Base-by-base conservation (phyloP, 1,140 invertebrate genomes). In the Ephestia elutella region DNA sequence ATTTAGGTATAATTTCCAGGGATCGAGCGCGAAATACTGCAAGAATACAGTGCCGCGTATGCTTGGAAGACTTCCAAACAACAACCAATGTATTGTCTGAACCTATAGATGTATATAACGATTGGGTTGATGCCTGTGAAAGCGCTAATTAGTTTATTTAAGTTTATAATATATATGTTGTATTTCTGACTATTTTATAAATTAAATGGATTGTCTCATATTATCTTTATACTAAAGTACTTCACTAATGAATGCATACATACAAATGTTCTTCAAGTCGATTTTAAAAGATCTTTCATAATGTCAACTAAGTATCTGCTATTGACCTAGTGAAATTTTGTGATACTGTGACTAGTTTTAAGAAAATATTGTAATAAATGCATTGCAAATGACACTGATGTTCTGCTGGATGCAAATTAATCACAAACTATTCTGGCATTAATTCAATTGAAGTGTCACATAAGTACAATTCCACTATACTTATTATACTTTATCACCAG, bases 61-160 rank as follows among this genome's bases (percentile, higher is more conserved):
- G 98, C 79, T 82, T 96, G 65, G 98, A 99, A 90, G 96, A 98
- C 86, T 99, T 97, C 90, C 97, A 99, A 88, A 98, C 97, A 4
- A 94, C 93, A 20, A 99, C 99, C 66, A 99, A 98, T 90, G 95
- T 97, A 82, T 90, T 99, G 57, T 99, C 97, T 10, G 98, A 99
- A 89, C 94, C 98, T 49, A 93, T 99, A 60, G 98, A 99, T 92
- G 98, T 99, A 18, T 99, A 99, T 82, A 99, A 98, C 90, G 98
- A 99, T 86, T 99, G 98, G 98, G 98, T 99, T 57, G 98, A 99
- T 92, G 98, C 97, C 0, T 99, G 98, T 91, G 98, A 88, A 76
- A 86, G 73, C 49, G 86, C 86, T 53, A 86, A 88, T 73, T 88
- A 84, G 60, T 60, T 56, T 64, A 55, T 13, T 18, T 74, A 71